These are phyloP conservation scores for Phocoena phocoena DNA, from an alignment of 2,113 vertebrate species.

Conservation along the genomic window DNA sequence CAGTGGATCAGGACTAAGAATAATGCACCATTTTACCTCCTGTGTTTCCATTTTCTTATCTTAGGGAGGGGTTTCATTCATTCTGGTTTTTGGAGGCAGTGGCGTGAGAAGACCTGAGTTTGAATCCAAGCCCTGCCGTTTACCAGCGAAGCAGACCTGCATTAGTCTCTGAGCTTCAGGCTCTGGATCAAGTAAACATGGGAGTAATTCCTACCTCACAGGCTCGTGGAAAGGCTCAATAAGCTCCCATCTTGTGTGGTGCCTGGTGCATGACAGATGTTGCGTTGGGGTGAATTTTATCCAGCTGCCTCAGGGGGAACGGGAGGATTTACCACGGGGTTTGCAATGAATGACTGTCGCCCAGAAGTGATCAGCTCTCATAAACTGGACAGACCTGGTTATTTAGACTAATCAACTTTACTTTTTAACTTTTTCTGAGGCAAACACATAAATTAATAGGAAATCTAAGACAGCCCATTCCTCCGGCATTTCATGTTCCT, in stretches of 20 bases:
- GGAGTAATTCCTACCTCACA: background rate
- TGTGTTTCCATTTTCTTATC: background rate
- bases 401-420: background rate
- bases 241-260: fast-evolving
- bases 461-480: background rate
- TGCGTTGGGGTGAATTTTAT: background rate
- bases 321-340: background rate
- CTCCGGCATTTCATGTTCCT: background rate
- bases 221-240: too few species aligned
- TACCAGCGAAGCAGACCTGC: background rate
- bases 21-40: background rate
- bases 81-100: background rate
- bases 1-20: background rate
- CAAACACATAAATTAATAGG: background rate
- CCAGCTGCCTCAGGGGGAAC: background rate
- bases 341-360: background rate
- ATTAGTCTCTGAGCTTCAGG: background rate
- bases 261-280: background rate
- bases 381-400: background rate
- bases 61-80: background rate
- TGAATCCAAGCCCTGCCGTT: background rate
- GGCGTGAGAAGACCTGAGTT: background rate
- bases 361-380: background rate
- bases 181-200: background rate
- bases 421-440: background rate